Conservation (phyloP, 2,888 invertebrate species). For the Drosophila anomalipes region DNA sequence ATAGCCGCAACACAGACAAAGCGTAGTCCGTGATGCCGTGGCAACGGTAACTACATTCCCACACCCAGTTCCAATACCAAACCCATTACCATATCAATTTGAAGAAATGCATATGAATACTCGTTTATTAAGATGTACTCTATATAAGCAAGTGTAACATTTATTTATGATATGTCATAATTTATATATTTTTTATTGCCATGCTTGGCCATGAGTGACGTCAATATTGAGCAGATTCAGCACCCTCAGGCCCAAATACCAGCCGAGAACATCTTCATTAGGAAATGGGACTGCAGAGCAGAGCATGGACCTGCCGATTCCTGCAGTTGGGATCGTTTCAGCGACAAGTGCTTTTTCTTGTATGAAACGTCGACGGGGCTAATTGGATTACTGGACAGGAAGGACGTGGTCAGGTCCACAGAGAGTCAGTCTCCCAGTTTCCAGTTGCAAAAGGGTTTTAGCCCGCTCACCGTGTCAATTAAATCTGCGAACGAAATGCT, state of each 20-base stretch:
- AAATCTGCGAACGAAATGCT: conserved; percentile 81
- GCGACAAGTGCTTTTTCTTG: conserved; percentile 84
- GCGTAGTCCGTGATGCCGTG: neutral
- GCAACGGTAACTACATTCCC: conserved; percentile 23
- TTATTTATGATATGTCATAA: conserved; percentile 64
- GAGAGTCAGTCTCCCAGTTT: neutral
- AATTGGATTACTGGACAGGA: conserved; percentile 77
- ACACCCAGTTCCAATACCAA: neutral
- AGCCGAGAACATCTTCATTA: conserved; percentile 74
- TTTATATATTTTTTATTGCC: conserved; percentile 71
- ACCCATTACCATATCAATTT: conserved; percentile 12
- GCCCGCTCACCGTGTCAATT: conserved; percentile 70
- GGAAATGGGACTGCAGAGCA: conserved; percentile 47
- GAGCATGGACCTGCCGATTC: conserved; percentile 5
- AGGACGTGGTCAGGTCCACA: conserved; percentile 9
- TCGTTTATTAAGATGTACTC: conserved; percentile 11
- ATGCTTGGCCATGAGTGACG: conserved; percentile 49
- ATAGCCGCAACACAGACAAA: conserved; percentile 59
- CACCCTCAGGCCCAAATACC: conserved; percentile 48
- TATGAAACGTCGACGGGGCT: conserved; percentile 80
- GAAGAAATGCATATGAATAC: conserved; percentile 16
- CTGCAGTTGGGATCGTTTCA: conserved; percentile 12
- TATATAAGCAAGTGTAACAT: conserved; percentile 40
- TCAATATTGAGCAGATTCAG: conserved; percentile 39
- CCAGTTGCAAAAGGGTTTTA: conserved; percentile 16